Percentiles rank a stretch among this genome's conserved stretches.
Evolutionary conservation across 2,113 vertebrate species (phyloP).

Genomic region (Balaenoptera acutorostrata): DNA sequence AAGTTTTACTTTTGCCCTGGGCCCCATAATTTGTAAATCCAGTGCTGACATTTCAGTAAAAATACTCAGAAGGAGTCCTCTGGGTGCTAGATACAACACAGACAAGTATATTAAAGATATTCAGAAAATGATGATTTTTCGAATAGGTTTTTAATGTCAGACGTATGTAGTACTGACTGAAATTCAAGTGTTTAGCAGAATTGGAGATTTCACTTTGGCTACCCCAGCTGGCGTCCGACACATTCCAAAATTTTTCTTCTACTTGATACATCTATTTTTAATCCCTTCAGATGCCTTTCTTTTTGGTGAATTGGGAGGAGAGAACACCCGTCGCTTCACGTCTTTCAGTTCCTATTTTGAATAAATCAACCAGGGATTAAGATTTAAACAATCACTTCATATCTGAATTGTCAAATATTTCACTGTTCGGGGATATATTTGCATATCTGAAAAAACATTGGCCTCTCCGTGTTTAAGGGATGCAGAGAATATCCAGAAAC

Average conservation of each 20-base stretch:
- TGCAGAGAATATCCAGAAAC: not conserved
- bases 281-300: constrained; percentile 11
- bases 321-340: constrained; percentile 24
- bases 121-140: constrained; percentile 50
- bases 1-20: constrained; percentile 50
- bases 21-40: constrained; percentile 54
- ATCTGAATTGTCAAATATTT: constrained; percentile 61
- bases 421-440: not conserved
- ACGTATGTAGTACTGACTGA: constrained; percentile 37
- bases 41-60: constrained; percentile 48
- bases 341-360: constrained; percentile 40
- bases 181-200: constrained; percentile 46
- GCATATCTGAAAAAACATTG: not conserved
- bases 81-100: not conserved
- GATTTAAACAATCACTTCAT: constrained; percentile 55
- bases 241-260: constrained; percentile 46
- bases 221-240: constrained; percentile 49
- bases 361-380: constrained; percentile 52
- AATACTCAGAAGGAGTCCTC: constrained; percentile 43
- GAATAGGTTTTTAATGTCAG: constrained; percentile 57
- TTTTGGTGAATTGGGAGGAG: constrained; percentile 48
- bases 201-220: constrained; percentile 57
- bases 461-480: not conserved
- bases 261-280: constrained; percentile 64
- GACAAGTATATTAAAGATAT: constrained; percentile 49